Evolutionary conservation across 2,113 vertebrate species (phyloP).

Genomic region (Scomber colias): DNA sequence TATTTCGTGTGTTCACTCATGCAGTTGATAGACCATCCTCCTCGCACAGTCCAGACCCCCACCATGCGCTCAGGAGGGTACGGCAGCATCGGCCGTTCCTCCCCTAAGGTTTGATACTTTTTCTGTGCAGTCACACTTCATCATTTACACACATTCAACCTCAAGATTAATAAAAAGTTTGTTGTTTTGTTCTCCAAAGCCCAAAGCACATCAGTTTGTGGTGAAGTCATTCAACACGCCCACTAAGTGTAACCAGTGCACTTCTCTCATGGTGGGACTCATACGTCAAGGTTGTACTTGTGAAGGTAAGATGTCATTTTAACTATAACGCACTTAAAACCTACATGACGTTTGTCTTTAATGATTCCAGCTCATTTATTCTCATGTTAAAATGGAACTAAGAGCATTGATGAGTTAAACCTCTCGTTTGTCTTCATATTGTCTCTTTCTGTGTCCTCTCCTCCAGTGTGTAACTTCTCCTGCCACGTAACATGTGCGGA

Average conservation of each 20-base stretch:
- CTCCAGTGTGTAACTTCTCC: slow-evolving; percentile 95
- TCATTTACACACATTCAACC: not conserved
- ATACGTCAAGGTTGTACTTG: slow-evolving; percentile 98
- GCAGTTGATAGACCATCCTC: slow-evolving; percentile 90
- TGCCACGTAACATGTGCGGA: slow-evolving; percentile 99
- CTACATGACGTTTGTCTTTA: not conserved
- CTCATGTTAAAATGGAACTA: not conserved
- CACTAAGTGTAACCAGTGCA: slow-evolving; percentile 98
- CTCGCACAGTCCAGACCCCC: slow-evolving; percentile 90
- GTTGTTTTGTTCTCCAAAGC: slow-evolving; percentile 79
- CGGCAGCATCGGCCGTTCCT: slow-evolving; percentile 89
- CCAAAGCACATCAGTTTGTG: slow-evolving; percentile 97
- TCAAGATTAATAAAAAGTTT: not conserved
- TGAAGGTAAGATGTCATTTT: slow-evolving; percentile 87
- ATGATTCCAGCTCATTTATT: not conserved
- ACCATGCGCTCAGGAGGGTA: slow-evolving; percentile 90
- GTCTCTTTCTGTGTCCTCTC: slow-evolving; percentile 2
- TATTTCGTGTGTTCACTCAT: slow-evolving; percentile 9
- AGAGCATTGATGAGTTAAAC: no score
- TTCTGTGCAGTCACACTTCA: not conserved
- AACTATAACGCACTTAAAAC: not conserved
- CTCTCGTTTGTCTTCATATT: not conserved
- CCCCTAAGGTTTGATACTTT: slow-evolving; percentile 87
- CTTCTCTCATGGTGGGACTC: slow-evolving; percentile 98
- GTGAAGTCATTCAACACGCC: slow-evolving; percentile 95